Base-by-base conservation (phyloP, 1,140 invertebrate genomes). In the Drosophila micromelanica region DNA sequence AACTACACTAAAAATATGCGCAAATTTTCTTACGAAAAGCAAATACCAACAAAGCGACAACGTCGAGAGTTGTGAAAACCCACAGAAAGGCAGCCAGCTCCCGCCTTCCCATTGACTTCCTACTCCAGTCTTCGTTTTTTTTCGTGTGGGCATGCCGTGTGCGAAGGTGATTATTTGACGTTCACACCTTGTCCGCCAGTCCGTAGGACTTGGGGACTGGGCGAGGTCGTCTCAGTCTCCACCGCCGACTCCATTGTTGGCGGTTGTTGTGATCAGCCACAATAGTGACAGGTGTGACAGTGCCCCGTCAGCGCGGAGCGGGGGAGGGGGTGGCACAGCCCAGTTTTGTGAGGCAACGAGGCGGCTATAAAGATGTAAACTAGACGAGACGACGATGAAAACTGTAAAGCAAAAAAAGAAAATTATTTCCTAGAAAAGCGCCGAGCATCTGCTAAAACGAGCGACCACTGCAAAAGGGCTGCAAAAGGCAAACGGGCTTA, bases 261-360 rank as follows among this genome's bases (percentile, higher is more conserved):
- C 84, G 82, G 75, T 82, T 87, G 82, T 76, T 87, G 82, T 87
- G 82, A 87, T 87, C 82, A 89, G 82, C 82, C 82, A 79, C 82
- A 87, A 78, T 79, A 82, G 84, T 87, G 82, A 87, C 82, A 87
- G 82, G 82, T 87, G 82, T 87, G 82, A 87, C 82, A 87, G 75
- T 82, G 76, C 64, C 46, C 74, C 69, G 82, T 76, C 82, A 86
- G 65, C 46, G 49, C 15, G 2, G 23, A 30, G 23, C 40, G 27
- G 6, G 27, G 46, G 32, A 9, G 46, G 8, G 38, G n/a, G 49
- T 27, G 49, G 37, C 46, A 37, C 17, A 23, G 51, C 37, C 63
- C 71, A 60, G 55, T 69, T 56, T 56, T 42, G 48, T 73, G 51
- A 40, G 42, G 64, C 63, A 73, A 45, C 59, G 48, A 74, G 63